phyloP scores from a whole-genome alignment of 2,113 vertebrate species.

The Kobus ellipsiprymnus region DNA sequence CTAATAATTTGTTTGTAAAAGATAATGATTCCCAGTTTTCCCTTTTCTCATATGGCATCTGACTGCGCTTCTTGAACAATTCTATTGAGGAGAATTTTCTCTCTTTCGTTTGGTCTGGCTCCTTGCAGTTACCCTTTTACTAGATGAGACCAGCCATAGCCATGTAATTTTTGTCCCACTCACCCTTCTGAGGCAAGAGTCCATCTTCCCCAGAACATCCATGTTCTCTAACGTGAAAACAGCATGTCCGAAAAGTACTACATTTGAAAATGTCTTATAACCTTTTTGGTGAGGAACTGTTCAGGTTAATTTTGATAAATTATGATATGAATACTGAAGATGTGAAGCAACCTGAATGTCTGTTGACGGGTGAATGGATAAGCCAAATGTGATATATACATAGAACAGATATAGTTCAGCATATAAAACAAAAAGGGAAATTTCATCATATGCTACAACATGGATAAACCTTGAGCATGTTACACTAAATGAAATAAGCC shows the following conservation, averaged over 20 bases:
- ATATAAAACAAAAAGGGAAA: background rate
- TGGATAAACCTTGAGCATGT: background rate
- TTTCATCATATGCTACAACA: background rate
- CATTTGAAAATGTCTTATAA: slow-evolving; percentile 3
- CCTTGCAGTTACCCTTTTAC: background rate
- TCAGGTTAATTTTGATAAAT: slow-evolving; percentile 32
- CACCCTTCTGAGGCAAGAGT: background rate
- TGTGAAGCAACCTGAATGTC: background rate
- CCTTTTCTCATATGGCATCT: background rate
- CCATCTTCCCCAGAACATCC: background rate
- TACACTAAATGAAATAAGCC: background rate
- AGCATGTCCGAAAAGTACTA: background rate
- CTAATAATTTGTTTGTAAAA: background rate
- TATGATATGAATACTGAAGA: background rate
- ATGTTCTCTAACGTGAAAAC: background rate
- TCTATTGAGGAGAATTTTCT: background rate
- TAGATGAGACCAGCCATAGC: background rate
- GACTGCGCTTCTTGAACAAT: background rate
- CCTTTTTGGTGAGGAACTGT: background rate
- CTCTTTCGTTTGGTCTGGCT: background rate
- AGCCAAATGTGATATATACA: background rate
- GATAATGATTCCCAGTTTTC: background rate
- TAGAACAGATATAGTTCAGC: background rate
- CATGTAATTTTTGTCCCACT: background rate
- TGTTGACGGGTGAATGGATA: background rate